Evolutionary conservation across 2,888 invertebrate genomes (phyloP).

Genomic region (Chydorus sphaericus): DNA sequence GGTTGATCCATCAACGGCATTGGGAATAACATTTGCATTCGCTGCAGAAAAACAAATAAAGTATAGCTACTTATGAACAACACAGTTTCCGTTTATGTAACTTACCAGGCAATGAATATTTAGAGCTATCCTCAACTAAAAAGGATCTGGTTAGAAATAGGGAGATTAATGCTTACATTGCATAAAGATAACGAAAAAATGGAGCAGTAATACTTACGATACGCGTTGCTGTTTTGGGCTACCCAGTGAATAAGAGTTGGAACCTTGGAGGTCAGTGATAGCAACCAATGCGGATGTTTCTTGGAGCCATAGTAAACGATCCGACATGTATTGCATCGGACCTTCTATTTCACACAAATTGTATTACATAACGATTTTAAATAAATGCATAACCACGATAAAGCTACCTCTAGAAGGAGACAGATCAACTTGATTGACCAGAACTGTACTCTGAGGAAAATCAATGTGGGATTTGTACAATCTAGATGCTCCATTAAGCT

Average conservation of each 20-base stretch:
- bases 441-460: slow-evolving; percentile 18
- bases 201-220: neutral
- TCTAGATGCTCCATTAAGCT: slow-evolving; percentile 30
- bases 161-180: slow-evolving; percentile 45
- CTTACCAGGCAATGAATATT: too few species aligned
- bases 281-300: slow-evolving; percentile 51
- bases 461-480: neutral
- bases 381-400: neutral
- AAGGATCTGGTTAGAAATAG: too few species aligned
- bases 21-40: slow-evolving; percentile 46
- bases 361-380: neutral
- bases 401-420: slow-evolving; percentile 39
- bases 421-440: slow-evolving; percentile 34
- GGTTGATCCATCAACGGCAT: slow-evolving; percentile 46
- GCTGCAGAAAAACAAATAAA: neutral
- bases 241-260: slow-evolving; percentile 50
- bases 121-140: too few species aligned
- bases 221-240: slow-evolving; percentile 14
- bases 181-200: neutral
- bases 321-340: slow-evolving; percentile 63
- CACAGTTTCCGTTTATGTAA: too few species aligned
- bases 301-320: slow-evolving; percentile 68
- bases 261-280: slow-evolving; percentile 57
- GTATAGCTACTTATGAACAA: neutral
- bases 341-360: slow-evolving; percentile 27